Evolutionary conservation across 2,113 vertebrate species (phyloP).

Genomic region (Neolamprologus falcicula): DNA sequence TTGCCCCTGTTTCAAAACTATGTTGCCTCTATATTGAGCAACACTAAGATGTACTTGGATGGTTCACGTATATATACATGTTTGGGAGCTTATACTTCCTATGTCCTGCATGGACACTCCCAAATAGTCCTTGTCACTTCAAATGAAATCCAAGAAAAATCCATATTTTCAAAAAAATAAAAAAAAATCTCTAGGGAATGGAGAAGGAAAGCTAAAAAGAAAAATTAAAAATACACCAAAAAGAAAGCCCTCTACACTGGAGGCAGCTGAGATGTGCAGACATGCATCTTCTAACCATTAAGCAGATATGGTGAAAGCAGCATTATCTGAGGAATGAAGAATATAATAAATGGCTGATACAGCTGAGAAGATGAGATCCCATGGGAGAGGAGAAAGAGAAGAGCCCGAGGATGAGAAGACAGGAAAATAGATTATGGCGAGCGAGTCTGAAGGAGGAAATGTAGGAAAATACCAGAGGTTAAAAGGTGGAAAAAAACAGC

Average conservation of each 20-base stretch:
- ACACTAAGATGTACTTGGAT: constrained; percentile 1
- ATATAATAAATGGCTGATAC: constrained; percentile 22
- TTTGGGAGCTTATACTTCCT: neutral
- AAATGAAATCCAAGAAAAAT: neutral
- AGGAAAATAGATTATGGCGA: constrained; percentile 53
- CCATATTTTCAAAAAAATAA: neutral
- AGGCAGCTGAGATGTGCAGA: neutral
- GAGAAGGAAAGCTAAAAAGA: neutral
- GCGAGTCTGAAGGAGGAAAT: constrained; percentile 4
- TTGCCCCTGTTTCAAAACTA: constrained; percentile 51
- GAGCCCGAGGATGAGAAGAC: constrained; percentile 13
- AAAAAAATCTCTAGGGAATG: neutral
- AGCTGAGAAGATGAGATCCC: constrained; percentile 45
- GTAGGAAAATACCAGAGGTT: constrained; percentile 42
- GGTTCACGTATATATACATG: neutral
- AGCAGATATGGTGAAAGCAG: constrained; percentile 4
- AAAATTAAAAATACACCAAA: neutral
- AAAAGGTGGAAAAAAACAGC: constrained; percentile 22
- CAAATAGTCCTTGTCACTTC: neutral
- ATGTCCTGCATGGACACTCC: neutral
- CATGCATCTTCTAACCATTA: constrained; percentile 2
- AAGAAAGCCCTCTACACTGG: neutral
- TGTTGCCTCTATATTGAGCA: constrained; percentile 31
- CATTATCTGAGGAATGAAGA: neutral
- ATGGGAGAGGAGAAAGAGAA: constrained; percentile 9